A percentile compares a stretch with the other conserved stretches of the same genome.
These are phyloP conservation scores for Pogoniulus pusillus DNA, from an alignment of 2,797 vertebrate species.

Conservation along the genomic window DNA sequence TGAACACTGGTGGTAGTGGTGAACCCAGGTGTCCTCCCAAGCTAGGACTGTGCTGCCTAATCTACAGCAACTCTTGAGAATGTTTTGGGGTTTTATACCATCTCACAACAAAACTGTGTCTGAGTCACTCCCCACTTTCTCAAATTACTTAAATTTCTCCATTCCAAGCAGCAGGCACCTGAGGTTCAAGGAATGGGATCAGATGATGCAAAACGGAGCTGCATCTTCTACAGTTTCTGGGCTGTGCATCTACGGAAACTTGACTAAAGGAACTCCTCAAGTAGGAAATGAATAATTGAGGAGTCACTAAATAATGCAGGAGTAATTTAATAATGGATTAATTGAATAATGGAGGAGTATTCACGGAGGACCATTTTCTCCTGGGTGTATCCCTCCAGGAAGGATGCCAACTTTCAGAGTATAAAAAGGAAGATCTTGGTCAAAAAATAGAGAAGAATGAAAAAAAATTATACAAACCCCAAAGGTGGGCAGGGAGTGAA, in stretches of 20 bases:
- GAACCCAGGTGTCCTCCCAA: background rate
- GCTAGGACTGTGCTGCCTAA: rapidly evolving
- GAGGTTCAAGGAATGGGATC: background rate
- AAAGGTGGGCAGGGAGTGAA: background rate
- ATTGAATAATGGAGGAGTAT: too few species aligned
- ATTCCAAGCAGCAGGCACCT: background rate
- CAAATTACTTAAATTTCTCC: background rate
- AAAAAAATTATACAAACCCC: background rate
- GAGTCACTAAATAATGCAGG: too few species aligned
- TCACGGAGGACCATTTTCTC: background rate
- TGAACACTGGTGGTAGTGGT: background rate
- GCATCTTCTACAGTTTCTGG: background rate
- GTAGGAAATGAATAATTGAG: background rate
- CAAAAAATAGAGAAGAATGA: background rate
- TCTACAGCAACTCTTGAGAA: background rate
- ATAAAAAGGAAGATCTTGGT: background rate
- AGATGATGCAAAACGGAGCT: background rate
- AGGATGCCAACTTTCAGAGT: background rate
- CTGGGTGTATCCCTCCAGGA: background rate
- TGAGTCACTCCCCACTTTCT: background rate
- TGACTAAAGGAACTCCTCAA: background rate
- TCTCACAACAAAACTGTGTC: background rate
- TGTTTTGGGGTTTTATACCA: rapidly evolving
- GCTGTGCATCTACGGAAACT: background rate
- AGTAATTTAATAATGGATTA: too few species aligned